Evolutionary conservation across 2,888 invertebrate genomes (phyloP).

Genomic region (Gymnosoma rotundatum): DNA sequence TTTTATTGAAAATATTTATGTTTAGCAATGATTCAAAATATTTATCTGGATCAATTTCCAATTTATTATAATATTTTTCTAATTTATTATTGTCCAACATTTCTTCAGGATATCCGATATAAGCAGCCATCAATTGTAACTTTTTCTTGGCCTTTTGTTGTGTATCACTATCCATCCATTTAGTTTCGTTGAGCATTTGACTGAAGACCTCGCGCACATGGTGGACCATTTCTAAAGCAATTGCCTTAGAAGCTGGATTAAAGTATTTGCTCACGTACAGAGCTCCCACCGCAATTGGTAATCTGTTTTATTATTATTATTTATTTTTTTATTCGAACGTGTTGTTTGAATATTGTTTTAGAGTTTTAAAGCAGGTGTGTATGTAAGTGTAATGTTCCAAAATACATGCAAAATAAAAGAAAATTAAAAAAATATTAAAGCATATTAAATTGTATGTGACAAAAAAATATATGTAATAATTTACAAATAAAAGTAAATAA

Average conservation of each 20-base stretch:
- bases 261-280: slow-evolving; percentile 94
- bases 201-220: slow-evolving; percentile 92
- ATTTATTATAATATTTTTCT: slow-evolving; percentile 89
- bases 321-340: no score
- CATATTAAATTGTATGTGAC: not conserved
- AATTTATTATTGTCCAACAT: slow-evolving; percentile 91
- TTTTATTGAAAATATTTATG: slow-evolving; percentile 90
- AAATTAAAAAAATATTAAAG: no score
- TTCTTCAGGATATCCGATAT: slow-evolving; percentile 96
- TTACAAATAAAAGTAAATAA: no score
- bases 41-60: slow-evolving; percentile 87
- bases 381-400: no score
- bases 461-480: no score
- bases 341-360: no score
- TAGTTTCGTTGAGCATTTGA: slow-evolving; percentile 90
- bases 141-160: slow-evolving; percentile 89
- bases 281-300: slow-evolving; percentile 90
- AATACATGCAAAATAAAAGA: no score
- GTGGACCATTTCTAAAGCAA: slow-evolving; percentile 93
- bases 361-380: not conserved
- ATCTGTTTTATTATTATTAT: slow-evolving; percentile 81
- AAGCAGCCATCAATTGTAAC: slow-evolving; percentile 91
- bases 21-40: slow-evolving; percentile 90
- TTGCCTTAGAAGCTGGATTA: slow-evolving; percentile 91
- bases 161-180: slow-evolving; percentile 96